Conservation (phyloP, 1,140 invertebrate genomes). For the Triops longicaudatus region DNA sequence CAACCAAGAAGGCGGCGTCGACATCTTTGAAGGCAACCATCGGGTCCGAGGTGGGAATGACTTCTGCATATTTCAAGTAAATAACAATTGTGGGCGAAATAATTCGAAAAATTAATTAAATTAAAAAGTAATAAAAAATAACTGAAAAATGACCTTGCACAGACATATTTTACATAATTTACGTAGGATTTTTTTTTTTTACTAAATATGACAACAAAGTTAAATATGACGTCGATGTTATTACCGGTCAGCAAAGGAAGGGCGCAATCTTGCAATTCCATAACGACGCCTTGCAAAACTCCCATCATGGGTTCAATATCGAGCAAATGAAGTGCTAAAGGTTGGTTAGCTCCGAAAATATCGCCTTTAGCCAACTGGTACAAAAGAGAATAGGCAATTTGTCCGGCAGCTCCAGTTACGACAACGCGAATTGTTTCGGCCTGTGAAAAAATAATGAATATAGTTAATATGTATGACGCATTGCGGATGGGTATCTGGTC, state of each 20-base stretch:
- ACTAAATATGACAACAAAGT: not conserved
- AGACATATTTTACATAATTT: no score
- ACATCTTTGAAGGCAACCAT: conserved; percentile 89
- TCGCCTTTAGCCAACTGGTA: conserved; percentile 91
- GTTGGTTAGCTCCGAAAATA: conserved; percentile 88
- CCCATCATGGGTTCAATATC: conserved; percentile 94
- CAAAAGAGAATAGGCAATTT: conserved; percentile 95
- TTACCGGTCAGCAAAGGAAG: conserved; percentile 70
- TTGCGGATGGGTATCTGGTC: not conserved
- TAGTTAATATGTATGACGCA: conserved; percentile 22
- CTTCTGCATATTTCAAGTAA: conserved; percentile 44
- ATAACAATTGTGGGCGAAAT: not conserved
- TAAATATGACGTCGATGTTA: conserved; percentile 23
- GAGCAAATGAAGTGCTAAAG: conserved; percentile 79
- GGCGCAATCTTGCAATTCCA: conserved; percentile 95
- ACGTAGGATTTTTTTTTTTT: no score
- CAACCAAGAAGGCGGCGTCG: conserved; percentile 95
- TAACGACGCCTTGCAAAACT: conserved; percentile 90
- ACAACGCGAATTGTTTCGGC: conserved; percentile 80
- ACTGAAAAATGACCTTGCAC: no score
- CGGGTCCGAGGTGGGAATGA: conserved; percentile 79
- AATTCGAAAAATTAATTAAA: no score
- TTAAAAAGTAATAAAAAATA: no score
- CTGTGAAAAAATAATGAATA: conserved; percentile 40
- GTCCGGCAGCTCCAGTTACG: conserved; percentile 94